Evolutionary conservation across 2,113 vertebrate genomes (phyloP), one percentile per base, ranked within the genome.

Genomic region (Dascyllus trimaculatus): DNA sequence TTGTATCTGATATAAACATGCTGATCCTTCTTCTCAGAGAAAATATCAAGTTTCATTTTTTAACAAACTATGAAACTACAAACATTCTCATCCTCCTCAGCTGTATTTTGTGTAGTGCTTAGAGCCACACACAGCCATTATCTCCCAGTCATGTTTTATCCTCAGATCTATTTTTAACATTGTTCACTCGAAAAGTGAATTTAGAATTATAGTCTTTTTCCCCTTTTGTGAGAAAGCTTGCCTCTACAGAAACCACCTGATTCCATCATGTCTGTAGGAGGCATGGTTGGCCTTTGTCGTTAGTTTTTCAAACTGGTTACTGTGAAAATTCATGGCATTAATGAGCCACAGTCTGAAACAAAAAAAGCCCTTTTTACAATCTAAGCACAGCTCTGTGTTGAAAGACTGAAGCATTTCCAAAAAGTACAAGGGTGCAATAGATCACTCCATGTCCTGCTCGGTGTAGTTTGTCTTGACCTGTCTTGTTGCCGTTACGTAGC

Each of bases 371-470:
- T n/a, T n/a, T n/a, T n/a, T n/a, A 58, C 17, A 53, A 40, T 32
- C 35, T 29, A 59, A 59, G 77, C 71, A 65, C 68, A 85, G 85
- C 65, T 72, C 46, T 60, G 29, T 19, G 40, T 53, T 15, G 40
- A 59, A 76, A 75, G 78, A 73, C 53, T 52, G n/a, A 77, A 69
- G 74, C 76, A 76, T 85, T 67, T 78, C 46, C 57, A 71, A 81
- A 63, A 64, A 54, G n/a, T 24, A 62, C 10, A 19, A 56, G 54
- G 38, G 32, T 26, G 68, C 56, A n/a, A 69, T 89, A 58, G 43
- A 91, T 91, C 82, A 89, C 53, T 68, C n/a, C 24, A 45, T 69
- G 75, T 58, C 76, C 71, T 52, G 60, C 63, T 69, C 78, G 29
- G 56, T 64, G 66, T 78, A 58, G 84, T 84, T 73, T 77, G 80